Percentiles rank a stretch among this genome's conserved stretches.
Conservation (phyloP, 1,140 invertebrate species). For the Scaptomyza graminum region DNA sequence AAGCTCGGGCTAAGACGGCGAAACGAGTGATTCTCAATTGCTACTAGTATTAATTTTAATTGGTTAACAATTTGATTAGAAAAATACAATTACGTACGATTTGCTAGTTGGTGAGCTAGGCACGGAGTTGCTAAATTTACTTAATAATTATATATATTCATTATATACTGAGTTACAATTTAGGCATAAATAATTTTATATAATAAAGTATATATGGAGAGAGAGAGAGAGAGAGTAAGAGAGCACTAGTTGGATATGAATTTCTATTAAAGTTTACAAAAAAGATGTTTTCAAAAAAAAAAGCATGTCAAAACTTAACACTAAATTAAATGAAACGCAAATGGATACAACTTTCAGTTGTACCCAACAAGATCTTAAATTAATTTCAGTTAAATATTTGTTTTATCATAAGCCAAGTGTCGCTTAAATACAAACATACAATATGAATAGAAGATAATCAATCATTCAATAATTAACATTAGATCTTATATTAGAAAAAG, state of each 20-base stretch:
- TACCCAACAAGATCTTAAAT: constrained; percentile 25
- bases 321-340: constrained; percentile 30
- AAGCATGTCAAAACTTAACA: constrained; percentile 37
- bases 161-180: constrained; percentile 32
- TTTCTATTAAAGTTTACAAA: constrained; percentile 19
- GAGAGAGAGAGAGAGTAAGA: constrained; percentile 11
- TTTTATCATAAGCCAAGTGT: constrained; percentile 21
- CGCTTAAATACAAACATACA: constrained; percentile 24
- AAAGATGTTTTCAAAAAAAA: constrained; percentile 14
- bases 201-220: constrained; percentile 8
- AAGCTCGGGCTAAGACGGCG: constrained; percentile 35
- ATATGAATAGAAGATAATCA: constrained; percentile 11
- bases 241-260: constrained; percentile 32
- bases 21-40: neutral
- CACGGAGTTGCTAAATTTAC: constrained; percentile 4
- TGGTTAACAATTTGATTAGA: constrained; percentile 26
- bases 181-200: constrained; percentile 27
- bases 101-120: constrained; percentile 20
- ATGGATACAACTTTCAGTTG: constrained; percentile 38
- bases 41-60: constrained; percentile 22
- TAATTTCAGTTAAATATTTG: constrained; percentile 32
- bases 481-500: constrained; percentile 57
- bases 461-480: constrained; percentile 59
- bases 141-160: neutral
- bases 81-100: constrained; percentile 17